Percentiles rank a stretch among this genome's conserved stretches.
Conservation (phyloP, 2,888 invertebrate genomes). For the Parochlus steinenii region DNA sequence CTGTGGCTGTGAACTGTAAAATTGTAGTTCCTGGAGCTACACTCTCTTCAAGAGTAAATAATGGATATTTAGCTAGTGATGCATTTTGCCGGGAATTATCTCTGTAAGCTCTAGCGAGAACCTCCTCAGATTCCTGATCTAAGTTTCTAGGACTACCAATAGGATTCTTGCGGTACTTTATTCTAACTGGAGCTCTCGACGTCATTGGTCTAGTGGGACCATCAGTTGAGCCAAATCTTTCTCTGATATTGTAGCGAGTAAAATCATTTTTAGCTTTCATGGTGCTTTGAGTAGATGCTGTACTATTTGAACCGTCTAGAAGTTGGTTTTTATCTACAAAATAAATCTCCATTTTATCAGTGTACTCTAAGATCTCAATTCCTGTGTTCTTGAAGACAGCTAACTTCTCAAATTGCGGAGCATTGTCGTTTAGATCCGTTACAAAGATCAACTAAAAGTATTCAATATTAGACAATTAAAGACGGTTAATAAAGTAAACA, state of each 20-base stretch:
- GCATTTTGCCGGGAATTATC: constrained; percentile 4
- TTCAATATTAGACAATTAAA: too few relatives aligned
- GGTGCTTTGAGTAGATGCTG: not conserved
- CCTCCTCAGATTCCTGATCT: not conserved
- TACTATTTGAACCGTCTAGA: not conserved
- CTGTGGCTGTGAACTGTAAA: constrained; percentile 50
- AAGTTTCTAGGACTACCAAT: constrained; percentile 9
- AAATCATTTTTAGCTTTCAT: not conserved
- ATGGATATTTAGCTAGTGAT: constrained; percentile 30
- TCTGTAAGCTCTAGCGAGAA: constrained; percentile 8
- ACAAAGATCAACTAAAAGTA: constrained; percentile 50
- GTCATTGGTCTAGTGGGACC: not conserved
- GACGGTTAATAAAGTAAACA: too few relatives aligned
- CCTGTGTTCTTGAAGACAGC: constrained; percentile 50
- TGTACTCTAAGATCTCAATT: constrained; percentile 44
- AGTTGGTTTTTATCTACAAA: constrained; percentile 24
- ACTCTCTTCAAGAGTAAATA: constrained; percentile 56
- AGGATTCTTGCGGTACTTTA: constrained; percentile 2
- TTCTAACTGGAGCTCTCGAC: not conserved
- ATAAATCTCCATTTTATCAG: constrained; percentile 35
- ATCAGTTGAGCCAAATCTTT: not conserved
- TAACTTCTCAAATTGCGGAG: constrained; percentile 53
- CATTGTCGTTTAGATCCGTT: constrained; percentile 68
- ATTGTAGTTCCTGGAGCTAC: constrained; percentile 50
- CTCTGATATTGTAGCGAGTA: not conserved